Base-by-base conservation (phyloP, 1,140 invertebrate species). In the Atta colombica region DNA sequence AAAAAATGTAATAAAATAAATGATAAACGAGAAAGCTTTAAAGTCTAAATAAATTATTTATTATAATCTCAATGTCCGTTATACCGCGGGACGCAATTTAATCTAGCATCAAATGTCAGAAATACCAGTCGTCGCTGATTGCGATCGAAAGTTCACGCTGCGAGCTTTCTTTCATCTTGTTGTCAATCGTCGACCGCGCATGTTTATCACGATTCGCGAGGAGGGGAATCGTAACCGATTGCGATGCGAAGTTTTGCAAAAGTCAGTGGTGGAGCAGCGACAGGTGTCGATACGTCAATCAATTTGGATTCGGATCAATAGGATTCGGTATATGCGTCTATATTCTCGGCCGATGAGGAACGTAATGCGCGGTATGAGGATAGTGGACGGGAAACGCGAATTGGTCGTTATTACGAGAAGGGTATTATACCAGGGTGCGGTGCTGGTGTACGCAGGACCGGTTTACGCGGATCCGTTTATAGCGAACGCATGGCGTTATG, bases 391-490 rank as follows among this genome's bases (percentile, higher is more conserved):
- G 77, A 68, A 74, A 85, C 71, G 75, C 87, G 78, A 88, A 89
- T 90, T 87, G 89, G 72, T 86, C 86, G 88, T 89, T 90, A 78
- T 87, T 89, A 87, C 85, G 51, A 78, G 85, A 87, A 66, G 84
- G 72, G 68, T 82, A 82, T 74, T 89, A 80, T 90, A 89, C 74
- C 85, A 49, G 74, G 66, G 88, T 75, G 75, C 39, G 60, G 77
- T 74, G 77, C 84, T 63, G 81, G 68, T 74, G 65, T 55, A 87
- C 61, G 88, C 85, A 87, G 77, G 53, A 68, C 66, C 84, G 88
- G 85, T 90, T 90, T 90, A 89, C 85, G 88, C 85, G 74, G 77
- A 53, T 89, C 88, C 89, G 84, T 90, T 90, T 90, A 89, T 89
- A 90, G 85, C 88, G 78, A 66, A 85, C 78, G 84, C 78, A 87